phyloP scores from a whole-genome alignment of 2,888 invertebrate genomes.

The Axea sp. region DNA sequence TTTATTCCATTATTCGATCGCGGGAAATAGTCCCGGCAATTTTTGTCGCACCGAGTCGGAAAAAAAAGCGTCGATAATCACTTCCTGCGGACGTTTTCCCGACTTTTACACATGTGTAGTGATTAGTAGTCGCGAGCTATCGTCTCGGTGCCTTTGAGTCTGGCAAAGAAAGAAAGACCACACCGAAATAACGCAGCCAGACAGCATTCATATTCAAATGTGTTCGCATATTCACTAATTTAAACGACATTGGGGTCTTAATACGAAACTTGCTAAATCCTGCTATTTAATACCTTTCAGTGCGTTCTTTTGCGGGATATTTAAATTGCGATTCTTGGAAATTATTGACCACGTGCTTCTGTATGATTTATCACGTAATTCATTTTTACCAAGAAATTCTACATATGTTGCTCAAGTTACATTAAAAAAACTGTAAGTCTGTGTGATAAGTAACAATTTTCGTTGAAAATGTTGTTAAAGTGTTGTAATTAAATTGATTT shows the following conservation, averaged over 20 bases:
- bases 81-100: conserved; percentile 35
- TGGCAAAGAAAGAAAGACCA: conserved; percentile 14
- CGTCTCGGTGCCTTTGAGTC: conserved; percentile 18
- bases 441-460: too few species aligned
- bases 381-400: too few species aligned
- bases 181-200: conserved; percentile 10
- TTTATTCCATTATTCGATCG: conserved; percentile 22
- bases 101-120: conserved; percentile 23
- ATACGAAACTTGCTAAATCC: conserved; percentile 20
- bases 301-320: conserved; percentile 30
- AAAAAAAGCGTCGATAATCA: conserved; percentile 50
- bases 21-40: conserved; percentile 7
- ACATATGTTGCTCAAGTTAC: too few species aligned
- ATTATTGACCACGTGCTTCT: too few species aligned
- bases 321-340: too few species aligned
- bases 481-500: too few species aligned
- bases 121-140: conserved; percentile 2
- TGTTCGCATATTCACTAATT: conserved; percentile 52
- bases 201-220: conserved; percentile 53
- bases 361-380: too few species aligned
- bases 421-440: too few species aligned
- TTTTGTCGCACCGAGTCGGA: conserved; percentile 23
- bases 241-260: conserved; percentile 44
- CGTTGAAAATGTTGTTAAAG: too few species aligned
- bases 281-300: conserved; percentile 29